Evolutionary conservation across 2,113 vertebrate species (phyloP), one percentile per base, ranked within the genome.

Genomic region (Columba livia): DNA sequence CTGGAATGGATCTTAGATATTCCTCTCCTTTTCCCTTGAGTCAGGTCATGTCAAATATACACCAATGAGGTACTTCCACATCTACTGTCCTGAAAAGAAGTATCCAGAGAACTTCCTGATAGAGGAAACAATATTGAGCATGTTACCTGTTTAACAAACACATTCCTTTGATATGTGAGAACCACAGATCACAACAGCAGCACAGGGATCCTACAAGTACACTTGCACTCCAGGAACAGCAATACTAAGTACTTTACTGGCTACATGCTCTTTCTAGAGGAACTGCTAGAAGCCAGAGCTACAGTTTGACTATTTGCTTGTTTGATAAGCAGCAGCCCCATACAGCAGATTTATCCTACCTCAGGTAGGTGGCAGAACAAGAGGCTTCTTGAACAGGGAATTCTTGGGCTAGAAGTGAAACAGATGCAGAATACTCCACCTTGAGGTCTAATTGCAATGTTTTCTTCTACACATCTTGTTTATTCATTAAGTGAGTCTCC

Each of bases 371-470:
- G 90, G 77, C 92, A 96, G 92, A 92, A 90, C 83, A 92, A 93
- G 86, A 93, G 25, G 61, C 66, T 96, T 77, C 94, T 96, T 90
- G 92, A 94, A 94, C 38, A 90, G 31, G 69, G 36, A 79, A 61
- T 91, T 96, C 95, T 95, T 93, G 94, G 69, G 90, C 92, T 95
- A 91, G 90, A 96, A 95, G 72, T 86, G 20, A 96, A 96, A 90
- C 72, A 96, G 90, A 96, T 92, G 90, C 79, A 90, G 53, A 96
- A 81, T 5, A 72, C 83, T 92, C 77, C 54, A 81, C 90, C 93
- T 94, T 75, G 83, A 92, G 81, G 92, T 89, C 32, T 58, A 80
- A 90, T 81, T 92, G 44, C 65, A 89, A 40, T 72, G 29, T 48
- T 84, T 58, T 89, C 44, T 32, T 86, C 17, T 34, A 73, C 5